Evolutionary conservation across 30 jellyfish, hydroid and myxozoan species (phyloP), one percentile per base, ranked within the genome.

Genomic region (Turritopsis rubra): DNA sequence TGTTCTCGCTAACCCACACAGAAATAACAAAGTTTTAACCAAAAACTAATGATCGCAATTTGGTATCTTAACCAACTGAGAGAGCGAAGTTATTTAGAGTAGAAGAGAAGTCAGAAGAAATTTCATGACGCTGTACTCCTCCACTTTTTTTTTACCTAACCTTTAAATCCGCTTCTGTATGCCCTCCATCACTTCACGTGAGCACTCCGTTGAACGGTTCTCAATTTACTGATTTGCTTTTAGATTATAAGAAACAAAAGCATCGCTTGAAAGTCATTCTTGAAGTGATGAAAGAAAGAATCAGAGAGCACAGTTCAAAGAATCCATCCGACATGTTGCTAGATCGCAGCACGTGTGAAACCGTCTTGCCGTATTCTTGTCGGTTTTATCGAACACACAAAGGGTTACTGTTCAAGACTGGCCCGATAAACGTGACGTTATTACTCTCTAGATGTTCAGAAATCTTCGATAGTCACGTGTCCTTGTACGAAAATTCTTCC

Each of bases 181-280:
- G 13, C 60, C 5, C 60, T 41, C 60, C 60, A 13, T 41, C 60
- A 41, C 60, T n/a, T n/a, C n/a, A n/a, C n/a, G n/a, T n/a, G n/a
- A 41, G 60, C 60, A 13, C 60, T 41, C 60, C 60, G 13, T 13
- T 13, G 13, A 5, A 41, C 9, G 13, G 60, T 13, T 41, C 13
- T 41, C n/a, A n/a, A n/a, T n/a, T n/a, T n/a, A n/a, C n/a, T n/a
- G n/a, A n/a, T n/a, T n/a, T n/a, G n/a, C n/a, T 17, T 68, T 68
- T 77, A 77, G 85, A 77, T 30, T 77, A 77, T 77, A 60, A 30
- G 66, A 66, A 77, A 29, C 71, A 77, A n/a, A n/a, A 30, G 21
- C 41, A 30, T n/a, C 3, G 75, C 13, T 1, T 77, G 0, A 30
- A 30, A 28, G 27, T 30, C 19, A 29, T 77, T 77, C 79, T 77